Conservation (phyloP, 2,113 vertebrate genomes). For the Hippopotamus amphibius region DNA sequence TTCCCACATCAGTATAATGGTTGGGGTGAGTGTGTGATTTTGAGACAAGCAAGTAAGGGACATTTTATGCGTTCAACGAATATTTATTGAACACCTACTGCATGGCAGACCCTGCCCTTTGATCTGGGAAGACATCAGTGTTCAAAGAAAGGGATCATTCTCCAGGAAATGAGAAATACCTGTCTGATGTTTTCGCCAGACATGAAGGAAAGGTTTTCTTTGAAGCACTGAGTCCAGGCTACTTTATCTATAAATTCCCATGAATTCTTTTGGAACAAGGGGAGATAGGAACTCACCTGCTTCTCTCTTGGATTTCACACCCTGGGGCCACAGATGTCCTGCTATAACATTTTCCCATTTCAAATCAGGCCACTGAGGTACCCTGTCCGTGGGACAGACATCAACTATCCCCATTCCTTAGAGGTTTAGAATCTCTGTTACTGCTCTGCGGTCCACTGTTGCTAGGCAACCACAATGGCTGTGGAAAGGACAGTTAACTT, state of each 20-base stretch:
- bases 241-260: constrained; percentile 35
- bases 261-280: neutral
- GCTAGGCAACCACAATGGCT: constrained; percentile 67
- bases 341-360: constrained; percentile 72
- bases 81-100: neutral
- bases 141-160: neutral
- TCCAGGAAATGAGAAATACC: constrained; percentile 11
- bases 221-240: constrained; percentile 45
- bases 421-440: constrained; percentile 48
- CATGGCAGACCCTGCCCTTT: neutral
- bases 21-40: neutral
- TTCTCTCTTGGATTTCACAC: constrained; percentile 20
- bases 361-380: neutral
- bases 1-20: neutral
- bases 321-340: neutral
- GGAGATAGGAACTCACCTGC: constrained; percentile 61
- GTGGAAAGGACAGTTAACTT: constrained; percentile 33
- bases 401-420: neutral
- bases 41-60: constrained; percentile 6
- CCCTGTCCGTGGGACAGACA: neutral
- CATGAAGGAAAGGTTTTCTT: constrained; percentile 57
- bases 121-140: neutral
- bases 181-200: constrained; percentile 39
- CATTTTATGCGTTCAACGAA: constrained; percentile 26
- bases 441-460: neutral